Conservation (phyloP, 30 jellyfish, hydroid and myxozoan species). For the Aurelia sp. region DNA sequence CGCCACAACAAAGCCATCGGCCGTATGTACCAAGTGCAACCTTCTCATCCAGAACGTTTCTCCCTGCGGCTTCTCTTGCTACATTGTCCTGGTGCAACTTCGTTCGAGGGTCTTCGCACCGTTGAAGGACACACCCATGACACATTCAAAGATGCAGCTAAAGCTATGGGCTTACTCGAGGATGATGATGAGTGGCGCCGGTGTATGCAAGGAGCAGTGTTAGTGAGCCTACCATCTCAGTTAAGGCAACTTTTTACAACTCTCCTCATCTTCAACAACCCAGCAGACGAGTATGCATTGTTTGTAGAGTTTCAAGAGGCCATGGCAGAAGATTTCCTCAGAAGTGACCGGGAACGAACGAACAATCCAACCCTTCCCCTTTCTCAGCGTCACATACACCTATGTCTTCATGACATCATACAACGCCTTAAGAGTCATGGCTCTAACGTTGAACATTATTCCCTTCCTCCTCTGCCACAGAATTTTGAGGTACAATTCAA, state of each 20-base stretch:
- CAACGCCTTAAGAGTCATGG: slow-evolving; percentile 41
- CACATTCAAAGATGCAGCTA: slow-evolving; percentile 72
- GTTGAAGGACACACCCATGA: slow-evolving; percentile 30
- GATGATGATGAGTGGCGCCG: no score
- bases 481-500: no score
- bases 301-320: slow-evolving; percentile 13
- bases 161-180: slow-evolving; percentile 34
- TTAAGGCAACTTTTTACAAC: neutral
- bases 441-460: neutral
- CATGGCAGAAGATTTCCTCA: slow-evolving; percentile 26
- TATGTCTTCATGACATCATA: slow-evolving; percentile 2
- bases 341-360: neutral
- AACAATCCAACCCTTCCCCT: neutral
- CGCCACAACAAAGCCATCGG: no score
- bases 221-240: slow-evolving; percentile 27
- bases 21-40: no score
- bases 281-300: slow-evolving; percentile 1
- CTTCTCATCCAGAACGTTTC: no score
- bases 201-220: slow-evolving; percentile 12
- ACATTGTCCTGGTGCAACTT: no score
- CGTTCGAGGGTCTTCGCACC: slow-evolving; percentile 10
- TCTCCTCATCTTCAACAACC: slow-evolving; percentile 17
- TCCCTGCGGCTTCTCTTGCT: no score
- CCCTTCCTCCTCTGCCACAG: no score
- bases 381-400: slow-evolving; percentile 5